These are phyloP conservation scores for Drosophila neocordata DNA, from an alignment of 1,140 invertebrate genomes.

Conservation along the genomic window DNA sequence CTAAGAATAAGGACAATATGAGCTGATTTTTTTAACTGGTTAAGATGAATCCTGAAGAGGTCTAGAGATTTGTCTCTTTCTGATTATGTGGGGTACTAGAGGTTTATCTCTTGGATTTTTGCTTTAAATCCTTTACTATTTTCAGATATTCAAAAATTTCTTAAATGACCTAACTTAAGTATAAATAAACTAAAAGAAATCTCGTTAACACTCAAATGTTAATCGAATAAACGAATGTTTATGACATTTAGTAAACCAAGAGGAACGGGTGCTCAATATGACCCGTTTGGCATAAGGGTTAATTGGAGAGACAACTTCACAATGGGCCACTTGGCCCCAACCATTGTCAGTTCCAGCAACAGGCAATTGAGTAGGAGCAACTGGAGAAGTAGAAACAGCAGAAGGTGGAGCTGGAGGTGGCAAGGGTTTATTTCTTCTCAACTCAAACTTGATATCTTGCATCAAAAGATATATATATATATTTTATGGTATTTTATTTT, in stretches of 20 bases:
- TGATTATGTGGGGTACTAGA: too few species aligned
- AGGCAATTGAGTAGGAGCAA: constrained; percentile 7
- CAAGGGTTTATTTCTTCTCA: not conserved
- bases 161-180: too few species aligned
- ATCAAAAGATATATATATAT: constrained; percentile 30
- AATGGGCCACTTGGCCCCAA: constrained; percentile 31
- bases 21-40: too few species aligned
- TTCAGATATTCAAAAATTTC: not conserved
- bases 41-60: too few species aligned
- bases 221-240: not conserved
- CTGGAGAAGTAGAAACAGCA: constrained; percentile 38
- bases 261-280: constrained; percentile 17
- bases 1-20: too few species aligned
- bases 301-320: constrained; percentile 45
- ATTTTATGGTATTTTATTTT: constrained; percentile 5
- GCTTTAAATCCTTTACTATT: not conserved
- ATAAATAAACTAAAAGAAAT: not conserved
- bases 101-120: too few species aligned
- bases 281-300: constrained; percentile 32
- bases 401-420: constrained; percentile 9
- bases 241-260: not conserved
- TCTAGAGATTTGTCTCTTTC: too few species aligned
- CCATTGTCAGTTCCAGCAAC: constrained; percentile 17
- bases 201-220: not conserved
- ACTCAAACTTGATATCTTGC: constrained; percentile 53